Conservation (phyloP, 2,888 invertebrate species). For the Callyntrura guangdongensis region DNA sequence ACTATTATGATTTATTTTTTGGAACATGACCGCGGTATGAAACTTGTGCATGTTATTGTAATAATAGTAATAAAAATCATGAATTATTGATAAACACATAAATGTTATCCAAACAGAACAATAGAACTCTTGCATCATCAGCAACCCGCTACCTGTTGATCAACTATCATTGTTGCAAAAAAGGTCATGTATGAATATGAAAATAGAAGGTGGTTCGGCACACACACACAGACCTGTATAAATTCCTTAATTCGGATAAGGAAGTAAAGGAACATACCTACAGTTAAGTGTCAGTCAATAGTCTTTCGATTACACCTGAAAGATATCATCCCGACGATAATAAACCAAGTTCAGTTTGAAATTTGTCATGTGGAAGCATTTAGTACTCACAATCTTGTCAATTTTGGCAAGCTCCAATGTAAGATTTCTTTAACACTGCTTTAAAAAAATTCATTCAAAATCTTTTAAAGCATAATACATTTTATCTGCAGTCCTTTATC, state of each 20-base stretch:
- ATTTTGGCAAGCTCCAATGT: constrained; percentile 24
- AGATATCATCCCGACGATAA: background rate
- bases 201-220: no score
- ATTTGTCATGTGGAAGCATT: constrained; percentile 34
- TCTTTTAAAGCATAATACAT: background rate
- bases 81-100: constrained; percentile 36
- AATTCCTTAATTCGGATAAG: no score
- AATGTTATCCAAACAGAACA: no score
- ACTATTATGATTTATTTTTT: background rate
- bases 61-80: constrained; percentile 36
- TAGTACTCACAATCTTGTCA: background rate
- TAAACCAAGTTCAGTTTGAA: background rate
- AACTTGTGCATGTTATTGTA: constrained; percentile 1
- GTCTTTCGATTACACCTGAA: no score
- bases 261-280: no score
- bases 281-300: no score
- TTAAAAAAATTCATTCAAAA: background rate
- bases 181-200: no score
- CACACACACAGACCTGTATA: no score
- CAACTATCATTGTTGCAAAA: no score
- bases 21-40: constrained; percentile 20
- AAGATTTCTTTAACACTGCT: background rate
- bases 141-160: no score
- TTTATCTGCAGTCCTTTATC: constrained; percentile 15
- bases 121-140: no score